phyloP scores from a whole-genome alignment of 1,140 invertebrate species.

The Sesamia nonagrioides region DNA sequence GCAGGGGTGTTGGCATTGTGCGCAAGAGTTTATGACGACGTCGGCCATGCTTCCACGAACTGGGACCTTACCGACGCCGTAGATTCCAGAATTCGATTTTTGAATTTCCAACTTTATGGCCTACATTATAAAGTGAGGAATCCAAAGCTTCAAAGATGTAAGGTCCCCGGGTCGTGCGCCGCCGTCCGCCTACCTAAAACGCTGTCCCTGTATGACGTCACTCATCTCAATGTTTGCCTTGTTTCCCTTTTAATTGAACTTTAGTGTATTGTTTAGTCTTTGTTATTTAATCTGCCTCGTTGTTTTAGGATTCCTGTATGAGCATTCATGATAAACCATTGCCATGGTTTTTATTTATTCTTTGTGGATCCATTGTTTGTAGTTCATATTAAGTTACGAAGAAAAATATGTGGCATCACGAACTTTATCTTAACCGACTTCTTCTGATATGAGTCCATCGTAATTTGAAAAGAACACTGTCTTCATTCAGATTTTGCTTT shows the following conservation, averaged over 20 bases:
- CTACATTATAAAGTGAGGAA: not conserved
- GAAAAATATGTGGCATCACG: not conserved
- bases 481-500: too few species aligned
- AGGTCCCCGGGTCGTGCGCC: constrained; percentile 24
- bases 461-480: not conserved
- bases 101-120: constrained; percentile 19
- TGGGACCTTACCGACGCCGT: constrained; percentile 64
- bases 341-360: constrained; percentile 14
- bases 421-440: not conserved
- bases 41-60: constrained; percentile 74
- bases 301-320: constrained; percentile 44
- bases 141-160: not conserved
- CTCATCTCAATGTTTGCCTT: constrained; percentile 53
- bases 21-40: constrained; percentile 69
- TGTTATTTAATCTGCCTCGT: constrained; percentile 67
- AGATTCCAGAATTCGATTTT: not conserved
- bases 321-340: constrained; percentile 50
- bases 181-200: constrained; percentile 54
- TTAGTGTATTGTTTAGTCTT: constrained; percentile 63
- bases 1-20: constrained; percentile 69
- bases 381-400: not conserved
- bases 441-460: not conserved
- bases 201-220: constrained; percentile 78
- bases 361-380: constrained; percentile 12
- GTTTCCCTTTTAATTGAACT: constrained; percentile 58